Conservation (phyloP, 2,113 vertebrate species). For the Tonatia bakeri region DNA sequence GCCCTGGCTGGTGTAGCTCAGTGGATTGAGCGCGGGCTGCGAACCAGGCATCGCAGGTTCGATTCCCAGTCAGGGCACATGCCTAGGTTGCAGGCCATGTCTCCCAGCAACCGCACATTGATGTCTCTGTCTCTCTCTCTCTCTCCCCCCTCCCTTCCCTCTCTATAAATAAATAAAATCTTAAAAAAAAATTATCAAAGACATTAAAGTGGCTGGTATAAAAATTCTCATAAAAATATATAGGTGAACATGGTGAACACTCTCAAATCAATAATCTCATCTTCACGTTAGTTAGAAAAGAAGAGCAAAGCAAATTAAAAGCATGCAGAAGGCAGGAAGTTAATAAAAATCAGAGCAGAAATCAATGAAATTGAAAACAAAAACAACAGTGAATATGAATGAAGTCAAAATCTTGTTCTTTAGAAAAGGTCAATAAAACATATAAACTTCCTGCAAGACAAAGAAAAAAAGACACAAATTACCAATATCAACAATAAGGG, state of each 20-base stretch:
- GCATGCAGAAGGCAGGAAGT: background rate
- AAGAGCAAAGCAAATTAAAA: conserved; percentile 7
- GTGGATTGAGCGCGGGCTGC: too few relatives aligned
- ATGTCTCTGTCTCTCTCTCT: too few relatives aligned
- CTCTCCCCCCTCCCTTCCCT: too few relatives aligned
- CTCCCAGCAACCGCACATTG: too few relatives aligned
- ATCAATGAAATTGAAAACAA: background rate
- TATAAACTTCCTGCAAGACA: background rate
- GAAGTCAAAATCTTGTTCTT: conserved; percentile 6
- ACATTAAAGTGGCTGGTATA: background rate
- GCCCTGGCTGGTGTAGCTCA: too few relatives aligned
- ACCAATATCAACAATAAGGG: background rate
- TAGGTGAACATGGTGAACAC: background rate
- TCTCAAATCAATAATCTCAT: background rate
- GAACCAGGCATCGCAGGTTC: too few relatives aligned
- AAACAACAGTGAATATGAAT: background rate
- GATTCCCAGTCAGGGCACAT: too few relatives aligned
- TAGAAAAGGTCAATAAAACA: background rate
- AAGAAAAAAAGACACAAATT: background rate
- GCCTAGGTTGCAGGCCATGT: too few relatives aligned
- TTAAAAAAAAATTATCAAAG: background rate
- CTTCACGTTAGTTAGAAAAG: background rate
- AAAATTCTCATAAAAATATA: background rate
- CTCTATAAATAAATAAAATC: too few relatives aligned
- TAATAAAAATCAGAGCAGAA: background rate